Percentiles rank a stretch among this genome's conserved stretches.
Conservation (phyloP, 2,113 vertebrate species). For the Rhabdornis inornatus region DNA sequence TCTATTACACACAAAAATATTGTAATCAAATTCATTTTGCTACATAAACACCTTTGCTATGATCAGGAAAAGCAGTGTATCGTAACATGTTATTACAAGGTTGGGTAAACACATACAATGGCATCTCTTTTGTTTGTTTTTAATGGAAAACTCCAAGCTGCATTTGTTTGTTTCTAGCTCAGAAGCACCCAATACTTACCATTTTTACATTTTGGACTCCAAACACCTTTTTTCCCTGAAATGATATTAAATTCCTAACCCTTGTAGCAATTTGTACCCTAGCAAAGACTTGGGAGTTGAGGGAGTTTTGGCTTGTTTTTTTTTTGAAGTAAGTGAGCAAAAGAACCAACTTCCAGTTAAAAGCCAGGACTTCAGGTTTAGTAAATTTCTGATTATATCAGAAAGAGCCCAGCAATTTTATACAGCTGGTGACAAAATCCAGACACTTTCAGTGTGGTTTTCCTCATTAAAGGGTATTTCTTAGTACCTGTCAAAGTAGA, state of each 20-base stretch:
- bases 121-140: not conserved
- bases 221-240: not conserved
- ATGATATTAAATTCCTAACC: not conserved
- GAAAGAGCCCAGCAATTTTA: not conserved
- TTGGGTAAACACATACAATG: not conserved
- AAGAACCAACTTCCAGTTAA: not conserved
- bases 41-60: not conserved
- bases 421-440: not conserved
- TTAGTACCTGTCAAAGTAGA: not conserved
- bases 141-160: not conserved
- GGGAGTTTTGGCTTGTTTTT: not conserved
- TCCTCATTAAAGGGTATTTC: not conserved
- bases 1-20: not conserved
- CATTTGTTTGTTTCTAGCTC: not conserved
- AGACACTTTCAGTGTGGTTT: not conserved
- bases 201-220: not conserved
- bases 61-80: conserved; percentile 20
- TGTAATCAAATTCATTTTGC: not conserved
- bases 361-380: not conserved
- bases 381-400: not conserved
- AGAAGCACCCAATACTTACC: not conserved
- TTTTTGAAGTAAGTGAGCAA: not conserved
- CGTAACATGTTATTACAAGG: not conserved
- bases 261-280: not conserved
- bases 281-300: not conserved